Conservation (phyloP, 1,140 invertebrate genomes). For the Bursaphelenchus mucronatus region DNA sequence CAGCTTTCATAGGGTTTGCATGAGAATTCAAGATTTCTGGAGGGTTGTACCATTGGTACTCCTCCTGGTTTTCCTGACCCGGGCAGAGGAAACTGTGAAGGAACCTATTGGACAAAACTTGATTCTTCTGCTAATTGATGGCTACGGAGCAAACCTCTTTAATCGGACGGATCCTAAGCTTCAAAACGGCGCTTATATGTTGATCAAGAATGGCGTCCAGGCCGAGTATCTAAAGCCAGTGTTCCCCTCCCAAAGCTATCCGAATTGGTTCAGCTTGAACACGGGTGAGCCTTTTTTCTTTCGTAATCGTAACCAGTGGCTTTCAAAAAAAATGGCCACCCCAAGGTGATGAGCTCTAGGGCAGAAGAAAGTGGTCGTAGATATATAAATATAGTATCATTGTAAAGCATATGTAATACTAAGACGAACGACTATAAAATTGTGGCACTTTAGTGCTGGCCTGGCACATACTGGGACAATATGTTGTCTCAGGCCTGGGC, state of each 20-base stretch:
- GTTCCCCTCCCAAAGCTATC: constrained; percentile 58
- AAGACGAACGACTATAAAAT: too few species aligned
- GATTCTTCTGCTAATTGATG: constrained; percentile 56
- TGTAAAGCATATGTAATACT: too few species aligned
- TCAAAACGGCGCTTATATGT: constrained; percentile 35
- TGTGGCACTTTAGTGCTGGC: too few species aligned
- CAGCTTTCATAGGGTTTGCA: too few species aligned
- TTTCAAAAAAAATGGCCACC: too few species aligned
- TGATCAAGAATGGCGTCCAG: constrained; percentile 48
- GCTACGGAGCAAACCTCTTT: constrained; percentile 54
- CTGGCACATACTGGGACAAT: too few species aligned
- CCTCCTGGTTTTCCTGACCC: neutral
- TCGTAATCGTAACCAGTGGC: constrained; percentile 26
- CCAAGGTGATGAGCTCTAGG: too few species aligned
- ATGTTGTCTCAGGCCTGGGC: too few species aligned
- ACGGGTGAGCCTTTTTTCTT: constrained; percentile 42
- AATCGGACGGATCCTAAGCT: constrained; percentile 50
- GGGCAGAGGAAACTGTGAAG: neutral
- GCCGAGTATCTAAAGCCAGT: constrained; percentile 52
- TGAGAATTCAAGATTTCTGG: too few species aligned
- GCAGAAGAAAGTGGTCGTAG: too few species aligned
- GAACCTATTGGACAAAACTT: constrained; percentile 57
- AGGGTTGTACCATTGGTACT: too few species aligned
- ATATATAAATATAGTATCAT: too few species aligned
- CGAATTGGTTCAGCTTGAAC: constrained; percentile 55